phyloP scores from a whole-genome alignment of 2,888 invertebrate species.

The Callimorpha dominula region DNA sequence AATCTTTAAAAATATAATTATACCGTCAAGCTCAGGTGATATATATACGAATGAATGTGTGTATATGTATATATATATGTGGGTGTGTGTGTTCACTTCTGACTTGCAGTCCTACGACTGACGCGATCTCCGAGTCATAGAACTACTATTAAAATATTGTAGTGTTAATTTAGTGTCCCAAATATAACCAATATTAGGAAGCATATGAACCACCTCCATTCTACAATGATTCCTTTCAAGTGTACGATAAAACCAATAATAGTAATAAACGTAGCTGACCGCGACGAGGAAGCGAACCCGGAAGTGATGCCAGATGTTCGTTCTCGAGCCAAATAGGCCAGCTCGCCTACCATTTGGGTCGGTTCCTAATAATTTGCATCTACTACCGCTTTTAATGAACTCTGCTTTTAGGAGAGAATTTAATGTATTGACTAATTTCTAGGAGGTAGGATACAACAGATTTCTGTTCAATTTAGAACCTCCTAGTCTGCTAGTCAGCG shows the following conservation, averaged over 20 bases:
- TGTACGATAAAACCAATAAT: conserved; percentile 17
- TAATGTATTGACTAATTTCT: not conserved
- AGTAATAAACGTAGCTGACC: conserved; percentile 18
- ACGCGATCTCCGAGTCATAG: no score
- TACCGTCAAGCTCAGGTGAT: no score
- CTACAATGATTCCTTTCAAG: conserved; percentile 22
- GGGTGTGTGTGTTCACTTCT: no score
- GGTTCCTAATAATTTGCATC: conserved; percentile 30
- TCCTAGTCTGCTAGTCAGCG: no score
- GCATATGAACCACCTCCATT: not conserved
- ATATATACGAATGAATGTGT: no score
- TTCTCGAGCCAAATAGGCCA: conserved; percentile 45
- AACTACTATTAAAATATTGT: no score
- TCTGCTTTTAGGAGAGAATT: conserved; percentile 2
- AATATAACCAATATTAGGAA: not conserved
- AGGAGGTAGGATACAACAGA: no score
- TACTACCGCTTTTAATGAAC: conserved; percentile 28
- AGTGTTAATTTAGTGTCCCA: no score
- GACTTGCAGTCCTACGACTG: no score
- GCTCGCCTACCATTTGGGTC: conserved; percentile 33
- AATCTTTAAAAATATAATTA: no score
- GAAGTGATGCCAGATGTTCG: conserved; percentile 48
- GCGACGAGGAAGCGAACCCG: conserved; percentile 48
- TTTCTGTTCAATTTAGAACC: no score
- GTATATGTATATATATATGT: no score